These are phyloP conservation scores for Oopsacas minuta DNA, from an alignment of 37 sponge, comb jelly and placozoan species.

Conservation along the genomic window DNA sequence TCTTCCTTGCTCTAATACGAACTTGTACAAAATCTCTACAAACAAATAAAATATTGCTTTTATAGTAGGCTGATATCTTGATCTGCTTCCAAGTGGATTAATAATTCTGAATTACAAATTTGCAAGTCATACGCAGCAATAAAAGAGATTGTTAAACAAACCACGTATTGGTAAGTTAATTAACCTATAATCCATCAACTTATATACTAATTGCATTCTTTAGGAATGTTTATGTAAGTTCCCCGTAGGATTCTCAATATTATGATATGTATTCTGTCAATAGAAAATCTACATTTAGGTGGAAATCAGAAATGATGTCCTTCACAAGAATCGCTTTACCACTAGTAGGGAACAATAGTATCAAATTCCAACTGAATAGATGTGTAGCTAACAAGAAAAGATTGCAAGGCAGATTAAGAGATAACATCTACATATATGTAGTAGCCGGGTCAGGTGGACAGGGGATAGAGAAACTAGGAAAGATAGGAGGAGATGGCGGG, in stretches of 20 bases:
- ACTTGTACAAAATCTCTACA: background rate
- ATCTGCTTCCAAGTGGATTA: too few species aligned
- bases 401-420: slow-evolving; percentile 20
- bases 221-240: too few species aligned
- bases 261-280: too few species aligned
- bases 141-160: too few species aligned
- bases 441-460: slow-evolving; percentile 53
- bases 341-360: background rate
- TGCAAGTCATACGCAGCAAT: too few species aligned
- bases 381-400: background rate
- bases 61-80: too few species aligned
- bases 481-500: slow-evolving; percentile 40
- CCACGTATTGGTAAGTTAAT: too few species aligned
- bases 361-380: background rate
- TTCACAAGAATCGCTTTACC: background rate
- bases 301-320: background rate
- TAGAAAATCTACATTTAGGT: too few species aligned
- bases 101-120: too few species aligned
- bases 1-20: background rate
- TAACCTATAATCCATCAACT: too few species aligned
- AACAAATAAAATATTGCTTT: background rate
- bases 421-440: slow-evolving; percentile 31
- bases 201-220: too few species aligned
- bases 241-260: too few species aligned
- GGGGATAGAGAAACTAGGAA: slow-evolving; percentile 26